A percentile compares a stretch with the other conserved stretches of the same genome.
phyloP scores from a whole-genome alignment of 2,113 vertebrate genomes.

The Excalfactoria chinensis region DNA sequence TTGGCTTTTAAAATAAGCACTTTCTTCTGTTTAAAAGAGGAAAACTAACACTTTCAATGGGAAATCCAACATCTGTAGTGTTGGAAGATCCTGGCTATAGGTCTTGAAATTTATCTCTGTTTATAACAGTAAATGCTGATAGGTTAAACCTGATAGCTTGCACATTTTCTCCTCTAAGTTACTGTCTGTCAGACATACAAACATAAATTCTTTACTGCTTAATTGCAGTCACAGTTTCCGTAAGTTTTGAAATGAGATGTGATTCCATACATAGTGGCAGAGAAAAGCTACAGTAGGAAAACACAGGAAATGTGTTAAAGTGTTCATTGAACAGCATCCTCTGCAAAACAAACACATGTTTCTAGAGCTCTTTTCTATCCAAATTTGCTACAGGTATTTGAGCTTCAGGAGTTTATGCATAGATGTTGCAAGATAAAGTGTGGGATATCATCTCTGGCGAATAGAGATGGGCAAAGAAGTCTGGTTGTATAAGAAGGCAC shows the following conservation, averaged over 20 bases:
- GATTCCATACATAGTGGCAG: not conserved
- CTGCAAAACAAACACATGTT: not conserved
- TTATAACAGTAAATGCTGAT: not conserved
- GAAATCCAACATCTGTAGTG: not conserved
- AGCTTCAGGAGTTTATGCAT: not conserved
- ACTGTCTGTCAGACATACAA: not conserved
- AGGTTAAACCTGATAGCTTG: not conserved
- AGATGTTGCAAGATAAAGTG: not conserved
- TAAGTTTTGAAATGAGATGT: not conserved
- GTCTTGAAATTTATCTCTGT: not conserved
- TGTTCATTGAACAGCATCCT: not conserved
- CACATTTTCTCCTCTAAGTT: not conserved
- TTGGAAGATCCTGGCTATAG: not conserved
- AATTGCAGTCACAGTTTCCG: not conserved
- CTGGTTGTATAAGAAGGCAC: not conserved
- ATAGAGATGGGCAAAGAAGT: not conserved
- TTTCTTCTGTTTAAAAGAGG: not conserved
- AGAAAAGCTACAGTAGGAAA: not conserved
- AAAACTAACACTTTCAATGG: not conserved
- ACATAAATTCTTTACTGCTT: not conserved
- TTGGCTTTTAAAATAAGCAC: not conserved
- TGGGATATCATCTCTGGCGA: not conserved
- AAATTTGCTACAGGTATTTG: not conserved
- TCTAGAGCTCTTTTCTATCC: not conserved
- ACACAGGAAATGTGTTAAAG: not conserved